Evolutionary conservation across 2,797 vertebrate species (phyloP), one percentile per base, ranked within the genome.

Genomic region (Hippoglossus hippoglossus): DNA sequence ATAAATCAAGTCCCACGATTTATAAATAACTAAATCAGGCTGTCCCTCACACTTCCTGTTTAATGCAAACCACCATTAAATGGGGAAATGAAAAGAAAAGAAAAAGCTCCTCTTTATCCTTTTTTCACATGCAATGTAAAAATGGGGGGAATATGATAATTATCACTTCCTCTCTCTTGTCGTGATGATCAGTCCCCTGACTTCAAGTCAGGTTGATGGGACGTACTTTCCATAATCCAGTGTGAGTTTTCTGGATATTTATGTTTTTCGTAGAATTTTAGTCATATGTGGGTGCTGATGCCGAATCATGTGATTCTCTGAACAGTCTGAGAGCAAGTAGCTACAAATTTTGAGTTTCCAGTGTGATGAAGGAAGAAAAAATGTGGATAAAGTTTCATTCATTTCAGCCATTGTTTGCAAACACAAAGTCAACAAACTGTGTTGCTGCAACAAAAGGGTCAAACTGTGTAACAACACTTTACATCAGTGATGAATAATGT

Each of bases 131-230:
- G 36, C 49, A 21, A 39, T 1, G 39, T 10, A 54, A 25, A 44
- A 4, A 58, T 54, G 18, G 0, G 3, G 26, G 26, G 24, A 26
- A 57, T 21, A n/a, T 4, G 0, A 36, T 1, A 3, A 4, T 22
- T 10, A 34, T 19, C 39, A 67, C 58, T 75, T 75, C 81, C 61
- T 64, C 49, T 49, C 26, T 24, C 11, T 21, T 47, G 13, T 41
- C 46, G 28, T 52, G 21, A 51, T 25, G 12, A n/a, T 41, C 31
- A 4, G 49, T 74, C 82, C 69, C 19, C 36, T 81, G 79, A 89
- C 19, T 39, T 63, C 2, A 70, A 58, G 28, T 87, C 80, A 80
- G 34, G 31, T 49, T 52, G 41, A 50, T n/a, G 6, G 11, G 25
- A 44, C 53, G 5, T n/a, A 73, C 44, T 80, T 80, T 66, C 76